These are phyloP conservation scores for Bemisia tabaci DNA, from an alignment of 1,140 invertebrate genomes.

Conservation along the genomic window DNA sequence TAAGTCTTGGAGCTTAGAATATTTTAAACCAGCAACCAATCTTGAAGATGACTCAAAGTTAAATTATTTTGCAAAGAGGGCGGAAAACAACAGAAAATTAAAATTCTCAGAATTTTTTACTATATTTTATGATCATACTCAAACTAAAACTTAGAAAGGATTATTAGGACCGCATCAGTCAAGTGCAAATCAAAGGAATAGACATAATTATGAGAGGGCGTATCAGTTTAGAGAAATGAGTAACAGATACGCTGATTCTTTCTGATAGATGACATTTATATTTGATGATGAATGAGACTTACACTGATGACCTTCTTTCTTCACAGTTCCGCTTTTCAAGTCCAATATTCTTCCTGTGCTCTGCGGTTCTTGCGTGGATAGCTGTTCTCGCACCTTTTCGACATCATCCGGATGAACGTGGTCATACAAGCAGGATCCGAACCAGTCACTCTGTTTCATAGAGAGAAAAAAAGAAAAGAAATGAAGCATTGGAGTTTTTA, in stretches of 20 bases:
- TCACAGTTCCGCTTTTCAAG: constrained; percentile 95
- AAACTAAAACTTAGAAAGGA: too few species aligned
- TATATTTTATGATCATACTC: too few species aligned
- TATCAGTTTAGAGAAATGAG: background rate
- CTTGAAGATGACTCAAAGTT: too few species aligned
- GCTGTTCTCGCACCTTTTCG: constrained; percentile 92
- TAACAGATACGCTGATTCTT: background rate
- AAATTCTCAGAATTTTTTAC: too few species aligned
- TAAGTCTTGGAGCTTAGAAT: too few species aligned
- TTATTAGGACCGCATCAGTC: too few species aligned
- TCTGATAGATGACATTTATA: constrained; percentile 3
- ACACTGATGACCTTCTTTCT: constrained; percentile 97
- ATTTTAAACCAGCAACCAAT: too few species aligned
- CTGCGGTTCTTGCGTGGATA: constrained; percentile 90
- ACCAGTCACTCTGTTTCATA: constrained; percentile 80
- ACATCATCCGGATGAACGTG: constrained; percentile 96
- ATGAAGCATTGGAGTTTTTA: too few species aligned
- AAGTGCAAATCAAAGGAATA: too few species aligned
- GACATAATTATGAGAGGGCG: background rate
- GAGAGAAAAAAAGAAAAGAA: background rate
- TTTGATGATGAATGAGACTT: constrained; percentile 30
- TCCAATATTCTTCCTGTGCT: constrained; percentile 91
- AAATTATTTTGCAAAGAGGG: too few species aligned
- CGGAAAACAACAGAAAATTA: too few species aligned
- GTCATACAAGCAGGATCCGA: constrained; percentile 86